Percentiles rank a stretch among this genome's conserved stretches.
Conservation (phyloP, 2,797 vertebrate genomes). For the Ceryle rudis region DNA sequence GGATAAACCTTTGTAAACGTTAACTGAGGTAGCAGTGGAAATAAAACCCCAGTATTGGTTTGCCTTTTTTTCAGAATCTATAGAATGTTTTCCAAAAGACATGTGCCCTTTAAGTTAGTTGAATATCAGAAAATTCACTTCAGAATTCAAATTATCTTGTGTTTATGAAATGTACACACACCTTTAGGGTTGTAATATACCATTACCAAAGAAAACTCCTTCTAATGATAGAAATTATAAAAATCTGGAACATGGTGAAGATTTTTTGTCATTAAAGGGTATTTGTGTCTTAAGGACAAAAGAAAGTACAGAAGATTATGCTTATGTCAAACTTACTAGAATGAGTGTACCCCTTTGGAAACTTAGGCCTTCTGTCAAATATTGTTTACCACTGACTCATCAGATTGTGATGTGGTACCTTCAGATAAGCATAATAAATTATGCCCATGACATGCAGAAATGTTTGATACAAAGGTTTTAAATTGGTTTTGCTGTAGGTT, state of each 20-base stretch:
- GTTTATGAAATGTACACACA: neutral
- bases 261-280: neutral
- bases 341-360: neutral
- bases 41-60: neutral
- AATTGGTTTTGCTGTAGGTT: neutral
- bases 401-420: neutral
- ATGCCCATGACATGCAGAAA: neutral
- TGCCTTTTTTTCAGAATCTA: neutral
- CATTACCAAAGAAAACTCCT: neutral
- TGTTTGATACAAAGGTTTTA: neutral
- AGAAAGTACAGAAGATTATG: neutral
- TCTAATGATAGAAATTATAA: neutral
- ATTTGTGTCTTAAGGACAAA: neutral
- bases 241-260: neutral
- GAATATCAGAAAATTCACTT: conserved; percentile 21
- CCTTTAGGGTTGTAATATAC: neutral
- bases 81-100: neutral
- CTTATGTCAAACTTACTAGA: neutral
- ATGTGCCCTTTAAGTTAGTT: neutral
- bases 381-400: neutral
- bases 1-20: neutral
- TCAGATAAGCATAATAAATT: neutral
- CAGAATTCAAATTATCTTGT: neutral
- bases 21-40: neutral
- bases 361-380: neutral